These are phyloP conservation scores for Charanyca ferruginea DNA, from an alignment of 2,888 invertebrate species.

Conservation along the genomic window DNA sequence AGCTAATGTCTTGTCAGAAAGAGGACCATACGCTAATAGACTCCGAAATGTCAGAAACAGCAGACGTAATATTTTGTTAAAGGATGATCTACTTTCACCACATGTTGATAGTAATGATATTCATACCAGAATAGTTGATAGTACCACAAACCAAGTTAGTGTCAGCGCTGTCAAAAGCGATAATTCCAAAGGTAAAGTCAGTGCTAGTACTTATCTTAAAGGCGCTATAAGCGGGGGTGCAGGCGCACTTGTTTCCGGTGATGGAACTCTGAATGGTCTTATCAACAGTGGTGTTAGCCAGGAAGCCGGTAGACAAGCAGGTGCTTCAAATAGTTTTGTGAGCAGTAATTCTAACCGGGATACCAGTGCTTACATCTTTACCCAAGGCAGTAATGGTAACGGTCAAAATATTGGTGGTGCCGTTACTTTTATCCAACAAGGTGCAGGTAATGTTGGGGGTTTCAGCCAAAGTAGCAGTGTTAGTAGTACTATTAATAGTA, in stretches of 20 bases:
- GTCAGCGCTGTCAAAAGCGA: neutral
- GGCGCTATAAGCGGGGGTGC: conserved; percentile 20
- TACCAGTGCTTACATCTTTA: conserved; percentile 4
- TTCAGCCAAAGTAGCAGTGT: conserved; percentile 5
- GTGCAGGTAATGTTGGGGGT: neutral
- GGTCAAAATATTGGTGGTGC: conserved; percentile 7
- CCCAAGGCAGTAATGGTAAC: conserved; percentile 6
- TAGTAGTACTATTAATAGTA: conserved; percentile 5
- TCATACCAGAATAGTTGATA: neutral
- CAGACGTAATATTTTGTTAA: neutral
- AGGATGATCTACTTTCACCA: too few species aligned
- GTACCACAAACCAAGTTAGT: neutral
- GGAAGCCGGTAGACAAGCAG: neutral
- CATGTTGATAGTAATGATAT: neutral
- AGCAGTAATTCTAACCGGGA: neutral
- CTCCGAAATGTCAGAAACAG: neutral
- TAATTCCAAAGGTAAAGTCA: neutral
- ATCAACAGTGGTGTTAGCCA: neutral
- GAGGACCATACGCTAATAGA: neutral
- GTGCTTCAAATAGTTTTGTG: neutral
- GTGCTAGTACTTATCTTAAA: neutral
- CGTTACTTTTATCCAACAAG: conserved; percentile 15
- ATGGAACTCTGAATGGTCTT: conserved; percentile 3
- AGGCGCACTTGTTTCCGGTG: conserved; percentile 17
- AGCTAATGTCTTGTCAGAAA: conserved; percentile 9